Evolutionary conservation across 1,140 invertebrate genomes (phyloP).

Genomic region (Anagrus nilaparvatae): DNA sequence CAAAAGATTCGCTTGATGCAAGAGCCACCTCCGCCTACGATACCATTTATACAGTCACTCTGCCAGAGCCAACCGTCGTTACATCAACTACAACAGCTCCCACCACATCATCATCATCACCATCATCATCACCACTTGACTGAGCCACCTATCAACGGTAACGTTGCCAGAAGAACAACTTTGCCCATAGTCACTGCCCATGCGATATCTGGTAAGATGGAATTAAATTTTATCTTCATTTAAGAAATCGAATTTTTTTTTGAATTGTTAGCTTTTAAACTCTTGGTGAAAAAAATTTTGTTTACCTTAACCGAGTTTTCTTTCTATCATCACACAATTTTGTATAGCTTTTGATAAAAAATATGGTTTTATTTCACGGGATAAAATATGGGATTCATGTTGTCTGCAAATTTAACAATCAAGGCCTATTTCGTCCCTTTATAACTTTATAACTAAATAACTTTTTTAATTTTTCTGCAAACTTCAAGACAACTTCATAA

Average conservation of each 20-base stretch:
- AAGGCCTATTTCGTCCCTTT: too few relatives aligned
- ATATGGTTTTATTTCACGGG: too few relatives aligned
- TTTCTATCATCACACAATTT: too few relatives aligned
- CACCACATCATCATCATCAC: not conserved
- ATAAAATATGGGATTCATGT: too few relatives aligned
- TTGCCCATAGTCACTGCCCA: constrained; percentile 27
- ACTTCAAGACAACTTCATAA: too few relatives aligned
- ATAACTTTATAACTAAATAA: too few relatives aligned
- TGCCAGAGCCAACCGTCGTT: constrained; percentile 28
- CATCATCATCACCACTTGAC: constrained; percentile 6
- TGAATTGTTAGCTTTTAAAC: not conserved
- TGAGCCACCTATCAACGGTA: constrained; percentile 26
- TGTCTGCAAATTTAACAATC: too few relatives aligned
- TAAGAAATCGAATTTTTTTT: too few relatives aligned
- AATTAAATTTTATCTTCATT: not conserved
- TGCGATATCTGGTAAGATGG: constrained; percentile 25
- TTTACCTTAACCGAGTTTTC: too few relatives aligned
- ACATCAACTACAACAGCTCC: not conserved
- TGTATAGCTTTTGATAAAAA: too few relatives aligned
- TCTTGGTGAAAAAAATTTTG: too few relatives aligned
- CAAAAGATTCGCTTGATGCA: constrained; percentile 67
- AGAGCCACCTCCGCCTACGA: constrained; percentile 32
- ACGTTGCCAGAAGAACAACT: constrained; percentile 28
- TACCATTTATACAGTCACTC: constrained; percentile 31
- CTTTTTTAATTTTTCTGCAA: too few relatives aligned